Evolutionary conservation across 2,797 vertebrate genomes (phyloP).

Genomic region (Alectoris magna): DNA sequence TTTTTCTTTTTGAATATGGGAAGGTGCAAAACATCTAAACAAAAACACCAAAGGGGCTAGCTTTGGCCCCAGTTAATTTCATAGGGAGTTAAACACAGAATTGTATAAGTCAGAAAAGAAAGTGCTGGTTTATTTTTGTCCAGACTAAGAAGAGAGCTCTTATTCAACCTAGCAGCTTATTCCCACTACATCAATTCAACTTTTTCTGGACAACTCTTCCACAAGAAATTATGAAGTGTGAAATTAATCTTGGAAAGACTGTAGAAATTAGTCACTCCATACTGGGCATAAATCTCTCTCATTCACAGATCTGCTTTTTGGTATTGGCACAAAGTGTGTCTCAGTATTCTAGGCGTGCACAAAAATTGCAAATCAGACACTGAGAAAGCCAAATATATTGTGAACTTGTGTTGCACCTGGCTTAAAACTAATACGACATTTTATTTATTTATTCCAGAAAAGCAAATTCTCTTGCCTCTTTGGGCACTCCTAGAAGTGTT

Average conservation of each 20-base stretch:
- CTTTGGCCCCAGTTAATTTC: conserved; percentile 17
- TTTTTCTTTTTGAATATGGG: not conserved
- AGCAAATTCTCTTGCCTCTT: not conserved
- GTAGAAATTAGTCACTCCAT: not conserved
- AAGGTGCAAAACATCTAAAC: not conserved
- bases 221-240: conserved; percentile 6
- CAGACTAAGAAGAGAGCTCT: not conserved
- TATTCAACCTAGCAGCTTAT: not conserved
- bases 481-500: not conserved
- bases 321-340: not conserved
- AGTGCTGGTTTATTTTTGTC: not conserved
- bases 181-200: not conserved
- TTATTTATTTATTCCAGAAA: not conserved
- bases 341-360: not conserved
- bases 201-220: not conserved
- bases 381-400: not conserved
- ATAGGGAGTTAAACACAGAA: not conserved
- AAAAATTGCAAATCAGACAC: not conserved
- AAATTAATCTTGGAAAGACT: conserved; percentile 29
- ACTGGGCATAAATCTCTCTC: not conserved
- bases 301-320: not conserved
- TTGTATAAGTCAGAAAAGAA: conserved; percentile 2
- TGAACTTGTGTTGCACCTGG: not conserved
- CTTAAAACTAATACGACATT: not conserved
- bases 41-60: not conserved